phyloP scores from a whole-genome alignment of 2,888 invertebrate genomes.

The Ametastegia equiseti region DNA sequence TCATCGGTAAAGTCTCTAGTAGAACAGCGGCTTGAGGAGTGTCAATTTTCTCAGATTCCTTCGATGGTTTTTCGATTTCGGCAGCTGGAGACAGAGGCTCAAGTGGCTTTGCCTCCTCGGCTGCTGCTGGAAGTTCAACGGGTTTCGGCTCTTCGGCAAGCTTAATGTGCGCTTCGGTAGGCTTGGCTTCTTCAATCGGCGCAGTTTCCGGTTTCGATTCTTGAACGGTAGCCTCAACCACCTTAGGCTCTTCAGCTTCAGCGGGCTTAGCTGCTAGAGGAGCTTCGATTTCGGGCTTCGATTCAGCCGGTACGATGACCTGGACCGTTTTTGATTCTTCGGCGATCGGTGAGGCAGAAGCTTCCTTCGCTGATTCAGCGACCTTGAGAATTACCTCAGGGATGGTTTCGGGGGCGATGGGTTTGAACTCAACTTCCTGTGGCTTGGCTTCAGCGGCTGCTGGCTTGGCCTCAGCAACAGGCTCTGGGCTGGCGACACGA shows the following conservation, averaged over 20 bases:
- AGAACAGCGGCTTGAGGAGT: not conserved
- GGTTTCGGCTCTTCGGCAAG: slow-evolving; percentile 20
- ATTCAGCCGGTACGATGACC: not conserved
- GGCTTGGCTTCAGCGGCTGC: slow-evolving; percentile 58
- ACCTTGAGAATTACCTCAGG: slow-evolving; percentile 76
- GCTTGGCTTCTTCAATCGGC: not conserved
- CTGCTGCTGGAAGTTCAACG: not conserved
- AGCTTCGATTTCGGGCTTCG: slow-evolving; percentile 20
- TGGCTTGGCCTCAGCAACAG: slow-evolving; percentile 2
- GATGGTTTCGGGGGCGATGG: slow-evolving; percentile 72
- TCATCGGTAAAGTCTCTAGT: not conserved
- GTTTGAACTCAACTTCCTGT: slow-evolving; percentile 62
- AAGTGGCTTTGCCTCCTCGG: slow-evolving; percentile 20
- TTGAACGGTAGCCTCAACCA: slow-evolving; percentile 4
- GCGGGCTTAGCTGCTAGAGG: not conserved
- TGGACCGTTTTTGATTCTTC: not conserved
- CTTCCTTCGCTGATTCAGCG: slow-evolving; percentile 66
- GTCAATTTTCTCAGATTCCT: slow-evolving; percentile 46
- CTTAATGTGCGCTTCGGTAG: not conserved
- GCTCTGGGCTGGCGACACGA: slow-evolving; percentile 2
- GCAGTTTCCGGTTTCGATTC: not conserved
- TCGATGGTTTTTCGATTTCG: slow-evolving; percentile 27
- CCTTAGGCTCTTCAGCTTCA: not conserved
- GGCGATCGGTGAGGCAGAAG: not conserved
- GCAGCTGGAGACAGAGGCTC: not conserved